Evolutionary conservation across 1,140 invertebrate species (phyloP).

Genomic region (Trichonephila clavata): DNA sequence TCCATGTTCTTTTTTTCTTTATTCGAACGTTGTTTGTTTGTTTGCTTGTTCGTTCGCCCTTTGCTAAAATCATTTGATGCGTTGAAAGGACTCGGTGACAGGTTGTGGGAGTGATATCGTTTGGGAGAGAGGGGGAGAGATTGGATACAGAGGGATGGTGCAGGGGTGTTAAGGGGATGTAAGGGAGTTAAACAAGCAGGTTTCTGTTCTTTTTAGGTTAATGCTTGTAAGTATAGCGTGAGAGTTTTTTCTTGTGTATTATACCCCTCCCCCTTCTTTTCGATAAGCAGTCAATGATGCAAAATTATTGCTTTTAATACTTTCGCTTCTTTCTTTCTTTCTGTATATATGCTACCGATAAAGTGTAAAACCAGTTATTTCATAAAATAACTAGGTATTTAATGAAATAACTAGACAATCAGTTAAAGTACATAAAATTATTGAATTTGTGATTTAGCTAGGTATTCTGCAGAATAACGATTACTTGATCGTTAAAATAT

Average conservation of each 20-base stretch:
- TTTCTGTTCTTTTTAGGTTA: background rate
- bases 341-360: no score
- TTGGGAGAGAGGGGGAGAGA: background rate
- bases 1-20: background rate
- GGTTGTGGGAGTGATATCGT: slow-evolving; percentile 44
- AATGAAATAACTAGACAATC: no score
- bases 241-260: background rate
- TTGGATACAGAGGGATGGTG: background rate
- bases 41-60: background rate
- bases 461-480: no score
- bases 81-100: slow-evolving; percentile 18
- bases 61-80: slow-evolving; percentile 3
- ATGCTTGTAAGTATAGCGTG: background rate
- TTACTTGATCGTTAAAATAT: no score
- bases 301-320: no score
- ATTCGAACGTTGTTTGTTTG: slow-evolving; percentile 36
- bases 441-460: no score
- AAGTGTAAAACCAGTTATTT: no score
- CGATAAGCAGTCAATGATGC: background rate
- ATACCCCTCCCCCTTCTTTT: background rate
- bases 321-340: no score
- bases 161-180: background rate
- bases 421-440: no score
- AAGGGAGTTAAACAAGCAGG: background rate
- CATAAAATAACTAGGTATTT: no score